Evolutionary conservation across 2,888 invertebrate species (phyloP), one percentile per base, ranked within the genome.

Genomic region (Ophion ventricosus): DNA sequence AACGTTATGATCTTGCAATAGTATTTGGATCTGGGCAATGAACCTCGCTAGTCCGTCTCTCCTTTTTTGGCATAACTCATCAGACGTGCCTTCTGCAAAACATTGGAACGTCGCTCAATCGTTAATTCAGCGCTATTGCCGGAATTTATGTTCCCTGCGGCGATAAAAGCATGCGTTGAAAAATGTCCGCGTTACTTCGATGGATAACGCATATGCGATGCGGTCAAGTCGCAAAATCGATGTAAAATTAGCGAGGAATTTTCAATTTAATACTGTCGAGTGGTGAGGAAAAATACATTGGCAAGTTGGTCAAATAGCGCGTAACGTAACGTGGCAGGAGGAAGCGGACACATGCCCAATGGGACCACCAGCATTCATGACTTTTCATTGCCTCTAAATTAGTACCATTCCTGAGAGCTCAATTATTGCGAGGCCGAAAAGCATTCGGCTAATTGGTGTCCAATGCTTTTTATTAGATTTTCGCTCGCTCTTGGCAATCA

Each of bases 361-460:
- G 14, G 14, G 54, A 64, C 59, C 66, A 49, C 63, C 63, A 72
- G 85, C 82, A 88, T 87, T 87, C 87, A 87, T 88, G 83, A 85
- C 86, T 86, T 89, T 90, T 88, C 87, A 89, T 89, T 86, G 87
- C 85, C 86, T 89, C 87, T 85, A 87, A 88, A 90, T 90, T 89
- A 89, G 86, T 77, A 86, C 80, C 74, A 82, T 80, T 76, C 80
- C 78, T 80, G 80, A 78, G 77, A 56, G 43, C 57, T 80, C 35
- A 66, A 67, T 75, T 83, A 77, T 83, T 77, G 61, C 69, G 59
- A 67, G 26, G 66, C 59, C 49, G 75, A 66, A 66, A 83, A 63
- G 70, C 75, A 83, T 79, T 83, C 59, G 76, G 67, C 79, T 26
- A 75, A 76, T 54, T 63, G 20, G 61, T 80, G 11, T 3, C 3